Conservation (phyloP, 2,888 invertebrate genomes). For the Geophilus truncorum region DNA sequence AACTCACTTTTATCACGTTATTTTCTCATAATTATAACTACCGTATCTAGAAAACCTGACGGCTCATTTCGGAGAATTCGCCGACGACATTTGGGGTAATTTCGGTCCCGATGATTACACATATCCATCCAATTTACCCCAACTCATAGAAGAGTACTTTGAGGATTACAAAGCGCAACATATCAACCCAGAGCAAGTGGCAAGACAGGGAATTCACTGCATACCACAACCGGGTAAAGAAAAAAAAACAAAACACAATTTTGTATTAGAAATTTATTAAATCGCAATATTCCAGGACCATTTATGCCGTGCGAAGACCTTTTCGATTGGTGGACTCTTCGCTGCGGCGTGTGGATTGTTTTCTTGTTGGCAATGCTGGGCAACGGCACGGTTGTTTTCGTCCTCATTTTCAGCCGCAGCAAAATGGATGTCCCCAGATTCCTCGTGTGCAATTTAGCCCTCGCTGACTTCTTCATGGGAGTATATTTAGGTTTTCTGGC, state of each 20-base stretch:
- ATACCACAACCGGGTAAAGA: constrained; percentile 38
- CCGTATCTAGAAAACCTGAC: constrained; percentile 62
- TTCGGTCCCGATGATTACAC: constrained; percentile 63
- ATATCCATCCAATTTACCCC: constrained; percentile 60
- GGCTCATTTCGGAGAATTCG: constrained; percentile 64
- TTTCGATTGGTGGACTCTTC: constrained; percentile 95
- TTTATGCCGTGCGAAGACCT: constrained; percentile 92
- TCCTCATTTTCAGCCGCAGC: constrained; percentile 80
- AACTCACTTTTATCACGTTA: too few species aligned
- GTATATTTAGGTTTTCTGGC: constrained; percentile 89
- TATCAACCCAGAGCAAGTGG: background rate
- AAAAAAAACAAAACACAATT: background rate
- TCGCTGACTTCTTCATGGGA: constrained; percentile 97
- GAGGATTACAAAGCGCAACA: constrained; percentile 44
- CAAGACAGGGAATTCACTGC: constrained; percentile 36
- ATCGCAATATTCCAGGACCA: constrained; percentile 59
- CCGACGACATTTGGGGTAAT: constrained; percentile 64
- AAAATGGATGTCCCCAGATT: constrained; percentile 96
- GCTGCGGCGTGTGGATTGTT: constrained; percentile 96
- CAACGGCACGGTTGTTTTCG: constrained; percentile 92
- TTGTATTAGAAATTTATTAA: background rate
- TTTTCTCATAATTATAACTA: background rate
- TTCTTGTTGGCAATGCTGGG: constrained; percentile 92
- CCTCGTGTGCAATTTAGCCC: constrained; percentile 91
- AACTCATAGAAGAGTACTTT: constrained; percentile 67